Conservation (phyloP, 2,888 invertebrate species). For the Petrolisthes cinctipes region DNA sequence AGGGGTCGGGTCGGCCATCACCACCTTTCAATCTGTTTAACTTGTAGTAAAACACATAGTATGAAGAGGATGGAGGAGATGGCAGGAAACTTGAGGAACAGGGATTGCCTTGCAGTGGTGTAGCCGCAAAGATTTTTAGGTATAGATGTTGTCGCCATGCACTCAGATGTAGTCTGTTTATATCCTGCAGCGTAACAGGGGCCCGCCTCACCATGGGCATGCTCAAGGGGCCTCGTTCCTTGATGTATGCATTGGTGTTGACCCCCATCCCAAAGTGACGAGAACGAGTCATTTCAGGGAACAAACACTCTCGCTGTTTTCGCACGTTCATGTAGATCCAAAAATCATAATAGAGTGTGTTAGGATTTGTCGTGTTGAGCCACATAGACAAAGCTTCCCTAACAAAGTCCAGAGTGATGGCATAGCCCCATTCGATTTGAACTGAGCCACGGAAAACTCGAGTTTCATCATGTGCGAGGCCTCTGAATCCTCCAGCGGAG, state of each 20-base stretch:
- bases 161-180: slow-evolving; percentile 12
- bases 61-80: neutral
- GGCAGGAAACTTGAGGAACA: slow-evolving; percentile 45
- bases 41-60: slow-evolving; percentile 48
- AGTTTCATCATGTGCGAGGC: slow-evolving; percentile 26
- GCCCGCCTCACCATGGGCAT: slow-evolving; percentile 29
- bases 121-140: slow-evolving; percentile 27
- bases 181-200: slow-evolving; percentile 33
- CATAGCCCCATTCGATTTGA: slow-evolving; percentile 63
- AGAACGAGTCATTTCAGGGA: slow-evolving; percentile 50
- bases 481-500: slow-evolving; percentile 25
- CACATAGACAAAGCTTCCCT: slow-evolving; percentile 51
- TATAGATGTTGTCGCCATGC: slow-evolving; percentile 19
- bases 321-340: slow-evolving; percentile 49
- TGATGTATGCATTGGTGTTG: slow-evolving; percentile 36
- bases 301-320: slow-evolving; percentile 49
- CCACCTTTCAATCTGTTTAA: slow-evolving; percentile 16
- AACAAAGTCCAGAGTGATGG: slow-evolving; percentile 51
- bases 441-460: slow-evolving; percentile 45
- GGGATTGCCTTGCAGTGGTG: slow-evolving; percentile 44
- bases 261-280: slow-evolving; percentile 55
- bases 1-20: neutral
- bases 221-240: slow-evolving; percentile 29
- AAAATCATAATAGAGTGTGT: slow-evolving; percentile 47
- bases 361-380: slow-evolving; percentile 20